phyloP scores from a whole-genome alignment of 2,113 vertebrate genomes.

The Gavialis gangeticus region DNA sequence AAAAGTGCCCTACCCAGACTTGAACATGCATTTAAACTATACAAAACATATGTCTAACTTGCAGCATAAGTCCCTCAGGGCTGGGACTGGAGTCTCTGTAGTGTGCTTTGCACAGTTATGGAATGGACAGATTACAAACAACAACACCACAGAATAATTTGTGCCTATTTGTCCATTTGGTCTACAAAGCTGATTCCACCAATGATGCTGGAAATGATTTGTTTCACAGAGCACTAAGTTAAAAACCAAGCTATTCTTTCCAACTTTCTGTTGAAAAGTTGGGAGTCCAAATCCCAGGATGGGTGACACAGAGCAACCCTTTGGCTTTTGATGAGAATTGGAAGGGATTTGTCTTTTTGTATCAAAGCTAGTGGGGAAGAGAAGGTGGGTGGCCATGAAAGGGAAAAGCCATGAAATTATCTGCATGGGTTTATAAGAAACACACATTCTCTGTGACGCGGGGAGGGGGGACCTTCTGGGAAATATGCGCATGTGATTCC shows the following conservation, averaged over 20 bases:
- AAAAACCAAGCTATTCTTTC: slow-evolving; percentile 65
- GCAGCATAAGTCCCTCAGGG: background rate
- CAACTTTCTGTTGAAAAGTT: slow-evolving; percentile 43
- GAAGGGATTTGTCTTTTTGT: slow-evolving; percentile 74
- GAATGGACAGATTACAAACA: slow-evolving; percentile 64
- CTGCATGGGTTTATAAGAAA: slow-evolving; percentile 71
- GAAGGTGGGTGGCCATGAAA: slow-evolving; percentile 72
- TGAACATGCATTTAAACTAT: slow-evolving; percentile 65
- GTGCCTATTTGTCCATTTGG: slow-evolving; percentile 70
- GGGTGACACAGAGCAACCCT: slow-evolving; percentile 62
- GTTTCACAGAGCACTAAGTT: slow-evolving; percentile 38
- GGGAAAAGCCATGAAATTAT: slow-evolving; percentile 68
- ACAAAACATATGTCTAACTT: slow-evolving; percentile 65
- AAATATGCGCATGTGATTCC: slow-evolving; percentile 67
- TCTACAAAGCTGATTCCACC: slow-evolving; percentile 58
- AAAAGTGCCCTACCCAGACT: slow-evolving; percentile 66
- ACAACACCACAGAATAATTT: slow-evolving; percentile 58
- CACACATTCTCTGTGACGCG: slow-evolving; percentile 43
- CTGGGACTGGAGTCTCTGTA: slow-evolving; percentile 29
- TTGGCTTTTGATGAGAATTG: slow-evolving; percentile 69
- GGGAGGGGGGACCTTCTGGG: slow-evolving; percentile 71
- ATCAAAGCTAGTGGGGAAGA: slow-evolving; percentile 65
- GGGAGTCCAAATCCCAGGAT: slow-evolving; percentile 63
- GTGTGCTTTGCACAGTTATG: slow-evolving; percentile 41
- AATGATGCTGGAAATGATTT: slow-evolving; percentile 42